phyloP scores from a whole-genome alignment of 2,113 vertebrate genomes.

The Falco punctatus region DNA sequence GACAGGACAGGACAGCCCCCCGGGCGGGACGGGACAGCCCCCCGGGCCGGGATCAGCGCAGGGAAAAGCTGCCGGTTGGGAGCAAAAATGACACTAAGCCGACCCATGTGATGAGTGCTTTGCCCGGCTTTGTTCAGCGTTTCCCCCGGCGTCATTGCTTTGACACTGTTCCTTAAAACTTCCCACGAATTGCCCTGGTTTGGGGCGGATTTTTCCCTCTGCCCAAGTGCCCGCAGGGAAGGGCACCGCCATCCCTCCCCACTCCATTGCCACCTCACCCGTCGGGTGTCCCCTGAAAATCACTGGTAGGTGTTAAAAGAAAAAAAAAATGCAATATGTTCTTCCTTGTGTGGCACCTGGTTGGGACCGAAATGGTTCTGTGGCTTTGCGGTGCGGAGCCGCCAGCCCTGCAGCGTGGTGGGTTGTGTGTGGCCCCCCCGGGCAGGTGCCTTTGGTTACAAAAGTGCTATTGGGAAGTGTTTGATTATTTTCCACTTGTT shows the following conservation, averaged over 20 bases:
- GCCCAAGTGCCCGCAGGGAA: background rate
- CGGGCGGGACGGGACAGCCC: background rate
- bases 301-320: background rate
- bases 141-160: background rate
- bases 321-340: background rate
- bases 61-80: background rate
- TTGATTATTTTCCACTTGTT: background rate
- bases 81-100: background rate
- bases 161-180: slow-evolving; percentile 17
- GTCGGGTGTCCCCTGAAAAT: background rate
- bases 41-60: background rate
- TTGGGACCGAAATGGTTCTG: background rate
- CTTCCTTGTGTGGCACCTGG: background rate
- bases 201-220: background rate
- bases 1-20: too few relatives aligned
- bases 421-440: background rate
- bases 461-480: background rate
- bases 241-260: background rate
- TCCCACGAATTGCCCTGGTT: background rate
- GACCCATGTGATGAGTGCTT: background rate
- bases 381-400: slow-evolving; percentile 7
- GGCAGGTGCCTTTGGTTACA: background rate
- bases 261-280: background rate
- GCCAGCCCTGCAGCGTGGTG: background rate
- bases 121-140: background rate